Evolutionary conservation across 2,113 vertebrate species (phyloP).

Genomic region (Eolophus roseicapilla): DNA sequence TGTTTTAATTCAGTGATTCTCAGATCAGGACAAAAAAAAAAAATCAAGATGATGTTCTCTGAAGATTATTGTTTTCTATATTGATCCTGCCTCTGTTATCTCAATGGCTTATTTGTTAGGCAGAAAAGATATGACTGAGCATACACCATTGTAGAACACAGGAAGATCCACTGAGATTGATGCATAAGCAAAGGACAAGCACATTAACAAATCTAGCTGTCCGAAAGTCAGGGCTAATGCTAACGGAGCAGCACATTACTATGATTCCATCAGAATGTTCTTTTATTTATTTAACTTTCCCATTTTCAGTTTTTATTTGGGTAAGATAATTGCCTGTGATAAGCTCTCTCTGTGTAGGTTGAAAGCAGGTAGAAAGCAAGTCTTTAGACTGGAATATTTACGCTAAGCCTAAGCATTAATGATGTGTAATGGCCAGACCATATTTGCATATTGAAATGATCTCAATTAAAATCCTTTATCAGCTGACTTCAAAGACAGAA

Average conservation of each 20-base stretch:
- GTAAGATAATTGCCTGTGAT: slow-evolving; percentile 82
- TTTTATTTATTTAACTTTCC: slow-evolving; percentile 83
- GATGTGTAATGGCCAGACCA: slow-evolving; percentile 35
- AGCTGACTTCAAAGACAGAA: slow-evolving; percentile 61
- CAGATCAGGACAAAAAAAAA: background rate
- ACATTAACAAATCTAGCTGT: slow-evolving; percentile 62
- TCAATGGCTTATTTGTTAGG: slow-evolving; percentile 32
- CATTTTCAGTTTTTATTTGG: slow-evolving; percentile 82
- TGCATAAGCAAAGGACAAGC: slow-evolving; percentile 64
- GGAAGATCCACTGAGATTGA: slow-evolving; percentile 53
- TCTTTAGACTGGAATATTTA: slow-evolving; percentile 27
- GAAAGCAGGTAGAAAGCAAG: slow-evolving; percentile 60
- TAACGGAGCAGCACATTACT: slow-evolving; percentile 66
- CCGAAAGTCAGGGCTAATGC: slow-evolving; percentile 69
- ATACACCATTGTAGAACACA: slow-evolving; percentile 57
- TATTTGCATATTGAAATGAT: slow-evolving; percentile 78
- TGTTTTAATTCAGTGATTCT: background rate
- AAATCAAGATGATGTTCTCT: background rate
- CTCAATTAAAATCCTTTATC: slow-evolving; percentile 70
- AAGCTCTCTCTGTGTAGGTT: slow-evolving; percentile 68
- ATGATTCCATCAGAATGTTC: slow-evolving; percentile 76
- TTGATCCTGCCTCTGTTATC: slow-evolving; percentile 14
- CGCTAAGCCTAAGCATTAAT: slow-evolving; percentile 32
- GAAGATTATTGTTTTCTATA: background rate
- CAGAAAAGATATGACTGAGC: slow-evolving; percentile 33